Base-by-base conservation (phyloP, 2,888 invertebrate species). In the Argyresthia goedartella region DNA sequence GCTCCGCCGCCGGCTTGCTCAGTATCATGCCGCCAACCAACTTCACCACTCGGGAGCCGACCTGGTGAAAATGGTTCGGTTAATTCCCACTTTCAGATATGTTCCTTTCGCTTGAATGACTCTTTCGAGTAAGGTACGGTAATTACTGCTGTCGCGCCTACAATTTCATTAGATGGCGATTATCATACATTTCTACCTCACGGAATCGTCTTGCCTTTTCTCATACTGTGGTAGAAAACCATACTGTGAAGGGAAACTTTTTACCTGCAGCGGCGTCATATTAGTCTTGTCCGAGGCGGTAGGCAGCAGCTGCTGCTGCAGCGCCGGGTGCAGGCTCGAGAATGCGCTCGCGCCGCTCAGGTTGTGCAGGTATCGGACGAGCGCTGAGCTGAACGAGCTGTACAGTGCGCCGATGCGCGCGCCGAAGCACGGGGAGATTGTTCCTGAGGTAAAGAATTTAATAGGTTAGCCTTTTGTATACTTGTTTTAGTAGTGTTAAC, bases 1-100 rank as follows among this genome's bases (percentile, higher is more conserved):
- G 94, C 65, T 96, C 96, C 49, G 93, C 91, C 55, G 94, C 92
- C 10, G 93, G 90, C 69, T 95, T 93, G 59, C 92, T 84, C 14
- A 97, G 76, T 36, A 97, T 82, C 65, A 95, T 92, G 79, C 97
- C 95, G 14, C 96, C 95, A 16, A 98, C 61, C 0, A 87, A 68
- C 55, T 87, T 87, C 54, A 86, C 82, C n/a, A 89, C 65, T 91
- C 95, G 58, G 90, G 94, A 62, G 90, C 89, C 53, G 90, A 96
- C 76, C 97, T 91, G 0, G 91, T 90, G 15, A 6, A 6, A 25
- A 25, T 6, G 25, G 2, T 25, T 6, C 2, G 25, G 25, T 25
- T 25, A 25, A 25, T 25, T 25, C 25, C 25, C 6, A 25, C 3
- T 25, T 4, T 25, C 3, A 2, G 6, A 25, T 4, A 6, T 25